These are phyloP conservation scores for Nezara viridula DNA, from an alignment of 2,888 invertebrate species.

Conservation along the genomic window DNA sequence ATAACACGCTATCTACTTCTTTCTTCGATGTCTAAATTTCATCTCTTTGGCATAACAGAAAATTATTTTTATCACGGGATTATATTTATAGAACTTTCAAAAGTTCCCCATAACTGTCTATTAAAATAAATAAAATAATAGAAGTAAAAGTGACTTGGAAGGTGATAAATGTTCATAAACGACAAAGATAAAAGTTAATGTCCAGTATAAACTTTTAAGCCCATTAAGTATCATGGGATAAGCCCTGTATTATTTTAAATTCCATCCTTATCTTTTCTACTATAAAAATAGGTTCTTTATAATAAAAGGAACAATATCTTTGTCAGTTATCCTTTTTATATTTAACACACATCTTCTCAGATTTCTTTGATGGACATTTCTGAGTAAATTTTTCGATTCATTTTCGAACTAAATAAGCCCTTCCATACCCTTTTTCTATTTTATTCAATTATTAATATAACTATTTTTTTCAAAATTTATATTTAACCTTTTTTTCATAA, in stretches of 20 bases:
- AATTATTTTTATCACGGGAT: neutral
- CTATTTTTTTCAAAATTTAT: no score
- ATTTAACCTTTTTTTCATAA: no score
- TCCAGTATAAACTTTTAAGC: neutral
- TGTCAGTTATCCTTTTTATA: no score
- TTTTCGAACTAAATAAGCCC: no score
- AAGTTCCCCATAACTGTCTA: neutral
- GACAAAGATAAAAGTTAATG: neutral
- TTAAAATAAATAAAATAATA: no score
- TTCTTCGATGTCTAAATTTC: neutral
- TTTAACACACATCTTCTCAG: no score
- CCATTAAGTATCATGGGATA: neutral
- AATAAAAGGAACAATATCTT: neutral
- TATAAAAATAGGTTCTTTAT: neutral
- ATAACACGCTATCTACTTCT: neutral
- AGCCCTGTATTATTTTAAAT: neutral
- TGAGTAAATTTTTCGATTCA: no score
- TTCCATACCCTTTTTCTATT: no score
- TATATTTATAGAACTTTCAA: neutral
- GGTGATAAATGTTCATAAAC: neutral
- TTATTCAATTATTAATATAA: no score
- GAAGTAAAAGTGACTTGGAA: no score
- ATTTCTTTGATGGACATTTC: no score
- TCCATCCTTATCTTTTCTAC: neutral
- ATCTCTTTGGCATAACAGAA: neutral